Evolutionary conservation across 2,888 invertebrate species (phyloP).

Genomic region (Caenorhabditis japonica): DNA sequence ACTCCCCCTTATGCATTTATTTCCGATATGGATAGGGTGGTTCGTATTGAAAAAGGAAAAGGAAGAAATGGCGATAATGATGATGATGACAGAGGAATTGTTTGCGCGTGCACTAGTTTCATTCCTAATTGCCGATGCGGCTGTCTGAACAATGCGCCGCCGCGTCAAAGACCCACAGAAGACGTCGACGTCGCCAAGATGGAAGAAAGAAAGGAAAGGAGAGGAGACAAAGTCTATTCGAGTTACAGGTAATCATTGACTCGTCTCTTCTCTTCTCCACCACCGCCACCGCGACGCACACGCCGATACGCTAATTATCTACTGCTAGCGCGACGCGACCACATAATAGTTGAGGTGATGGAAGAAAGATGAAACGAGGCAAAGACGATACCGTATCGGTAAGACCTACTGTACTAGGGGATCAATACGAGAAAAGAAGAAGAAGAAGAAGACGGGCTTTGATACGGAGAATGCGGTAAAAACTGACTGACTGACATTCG

Average conservation of each 20-base stretch:
- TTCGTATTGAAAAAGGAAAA: constrained; percentile 16
- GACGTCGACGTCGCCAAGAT: constrained; percentile 16
- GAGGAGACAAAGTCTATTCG: constrained; percentile 27
- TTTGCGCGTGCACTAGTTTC: constrained; percentile 51
- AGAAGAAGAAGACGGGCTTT: constrained; percentile 1
- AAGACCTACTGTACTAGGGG: too few species aligned
- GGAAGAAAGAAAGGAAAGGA: constrained; percentile 11
- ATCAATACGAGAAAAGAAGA: constrained; percentile 11
- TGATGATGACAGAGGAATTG: constrained; percentile 41
- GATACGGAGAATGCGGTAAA: constrained; percentile 3
- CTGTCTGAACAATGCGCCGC: constrained; percentile 41
- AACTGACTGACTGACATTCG: too few species aligned
- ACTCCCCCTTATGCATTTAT: too few species aligned
- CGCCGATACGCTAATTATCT: constrained; percentile 48
- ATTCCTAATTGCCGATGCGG: constrained; percentile 43
- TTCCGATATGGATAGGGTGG: constrained; percentile 20
- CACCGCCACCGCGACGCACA: constrained; percentile 2
- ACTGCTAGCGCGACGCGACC: constrained; percentile 10
- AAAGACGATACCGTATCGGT: constrained; percentile 39
- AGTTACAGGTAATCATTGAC: constrained; percentile 52
- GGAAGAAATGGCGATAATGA: too few species aligned
- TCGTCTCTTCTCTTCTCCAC: constrained; percentile 20
- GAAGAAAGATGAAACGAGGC: constrained; percentile 1
- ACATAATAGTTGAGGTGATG: constrained; percentile 41
- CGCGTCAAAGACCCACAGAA: constrained; percentile 20